These are phyloP conservation scores for Proctacanthus coquilletti DNA, from an alignment of 1,140 invertebrate genomes.

Conservation along the genomic window DNA sequence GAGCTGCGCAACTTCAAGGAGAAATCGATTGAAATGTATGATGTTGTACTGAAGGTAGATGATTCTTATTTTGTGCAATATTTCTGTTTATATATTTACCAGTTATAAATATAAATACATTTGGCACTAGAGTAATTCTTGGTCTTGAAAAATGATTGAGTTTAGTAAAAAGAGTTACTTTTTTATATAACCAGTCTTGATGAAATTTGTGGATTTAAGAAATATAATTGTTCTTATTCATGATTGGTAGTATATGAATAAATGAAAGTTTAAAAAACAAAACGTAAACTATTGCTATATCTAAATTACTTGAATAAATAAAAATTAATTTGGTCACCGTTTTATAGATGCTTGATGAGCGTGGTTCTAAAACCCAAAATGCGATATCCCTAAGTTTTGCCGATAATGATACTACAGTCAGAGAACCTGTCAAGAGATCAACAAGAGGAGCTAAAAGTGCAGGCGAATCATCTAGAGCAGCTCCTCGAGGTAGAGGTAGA, in stretches of 20 bases:
- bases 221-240: too few relatives aligned
- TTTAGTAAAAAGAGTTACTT: too few relatives aligned
- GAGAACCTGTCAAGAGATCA: background rate
- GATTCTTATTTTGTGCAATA: background rate
- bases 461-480: conserved; percentile 1
- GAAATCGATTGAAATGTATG: background rate
- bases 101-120: background rate
- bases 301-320: background rate
- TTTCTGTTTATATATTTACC: background rate
- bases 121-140: too few relatives aligned
- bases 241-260: too few relatives aligned
- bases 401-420: background rate
- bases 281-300: too few relatives aligned
- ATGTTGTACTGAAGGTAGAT: background rate
- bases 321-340: conserved; percentile 5
- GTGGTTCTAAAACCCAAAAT: conserved; percentile 6
- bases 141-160: too few relatives aligned
- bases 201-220: too few relatives aligned
- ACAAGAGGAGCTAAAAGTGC: conserved; percentile 4
- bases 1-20: conserved; percentile 11
- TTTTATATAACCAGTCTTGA: too few relatives aligned
- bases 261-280: too few relatives aligned
- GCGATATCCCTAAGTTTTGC: conserved; percentile 1
- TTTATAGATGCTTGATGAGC: conserved; percentile 14
- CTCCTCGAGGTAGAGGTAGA: conserved; percentile 4